Conservation (phyloP, 2,797 vertebrate genomes). For the Sphaeramia orbicularis region DNA sequence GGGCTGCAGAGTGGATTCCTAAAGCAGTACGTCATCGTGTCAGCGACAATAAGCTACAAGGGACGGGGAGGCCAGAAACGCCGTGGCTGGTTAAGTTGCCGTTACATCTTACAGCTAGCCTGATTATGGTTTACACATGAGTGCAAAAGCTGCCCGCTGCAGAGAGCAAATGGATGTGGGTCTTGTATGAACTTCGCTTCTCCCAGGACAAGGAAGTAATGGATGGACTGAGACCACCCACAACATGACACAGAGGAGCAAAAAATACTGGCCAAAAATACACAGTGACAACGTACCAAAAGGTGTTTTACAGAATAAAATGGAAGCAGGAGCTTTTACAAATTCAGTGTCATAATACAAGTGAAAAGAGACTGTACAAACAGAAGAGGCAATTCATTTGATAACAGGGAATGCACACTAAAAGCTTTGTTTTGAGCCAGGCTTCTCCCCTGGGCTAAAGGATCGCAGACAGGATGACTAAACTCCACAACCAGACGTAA, state of each 20-base stretch:
- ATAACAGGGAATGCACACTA: slow-evolving; percentile 49
- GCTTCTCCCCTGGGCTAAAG: slow-evolving; percentile 42
- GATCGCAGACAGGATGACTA: slow-evolving; percentile 62
- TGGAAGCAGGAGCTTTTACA: not conserved
- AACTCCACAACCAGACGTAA: slow-evolving; percentile 59
- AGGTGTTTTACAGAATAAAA: slow-evolving; percentile 42
- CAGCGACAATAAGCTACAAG: slow-evolving; percentile 76
- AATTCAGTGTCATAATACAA: slow-evolving; percentile 1
- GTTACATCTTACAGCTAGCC: slow-evolving; percentile 78
- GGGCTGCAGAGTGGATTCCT: slow-evolving; percentile 70
- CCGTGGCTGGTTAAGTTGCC: slow-evolving; percentile 71
- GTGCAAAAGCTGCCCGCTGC: slow-evolving; percentile 75
- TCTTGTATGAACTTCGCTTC: slow-evolving; percentile 79
- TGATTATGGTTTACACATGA: slow-evolving; percentile 82
- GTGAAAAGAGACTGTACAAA: slow-evolving; percentile 33
- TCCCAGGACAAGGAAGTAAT: slow-evolving; percentile 72
- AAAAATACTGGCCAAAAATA: slow-evolving; percentile 52
- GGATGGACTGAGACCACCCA: slow-evolving; percentile 80
- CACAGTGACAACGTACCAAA: slow-evolving; percentile 51
- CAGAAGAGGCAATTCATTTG: slow-evolving; percentile 50
- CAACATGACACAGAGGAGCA: slow-evolving; percentile 61
- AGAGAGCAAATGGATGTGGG: slow-evolving; percentile 69
- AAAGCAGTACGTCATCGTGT: slow-evolving; percentile 64
- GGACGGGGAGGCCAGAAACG: slow-evolving; percentile 70
- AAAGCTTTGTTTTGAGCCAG: slow-evolving; percentile 64